A percentile compares a stretch with the other conserved stretches of the same genome.
phyloP scores from a whole-genome alignment of 2,113 vertebrate genomes.

The Grantiella picta region DNA sequence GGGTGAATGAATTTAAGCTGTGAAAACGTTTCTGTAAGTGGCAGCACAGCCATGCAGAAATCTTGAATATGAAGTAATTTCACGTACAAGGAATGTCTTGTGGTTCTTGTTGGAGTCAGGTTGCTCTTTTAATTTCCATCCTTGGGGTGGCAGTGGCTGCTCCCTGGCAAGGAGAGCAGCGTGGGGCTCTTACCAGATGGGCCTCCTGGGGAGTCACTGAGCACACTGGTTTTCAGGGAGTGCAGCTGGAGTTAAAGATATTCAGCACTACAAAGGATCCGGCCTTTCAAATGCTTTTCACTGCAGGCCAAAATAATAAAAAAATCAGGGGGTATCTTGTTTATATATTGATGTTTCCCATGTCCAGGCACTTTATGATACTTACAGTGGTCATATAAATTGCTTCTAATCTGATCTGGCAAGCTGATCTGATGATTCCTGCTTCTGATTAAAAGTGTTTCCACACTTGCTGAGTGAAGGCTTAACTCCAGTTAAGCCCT shows the following conservation, averaged over 20 bases:
- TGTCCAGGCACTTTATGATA: background rate
- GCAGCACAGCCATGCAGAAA: background rate
- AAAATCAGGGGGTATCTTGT: background rate
- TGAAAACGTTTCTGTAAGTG: constrained; percentile 36
- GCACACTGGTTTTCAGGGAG: background rate
- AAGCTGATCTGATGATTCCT: background rate
- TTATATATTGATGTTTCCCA: background rate
- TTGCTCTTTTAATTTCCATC: constrained; percentile 27
- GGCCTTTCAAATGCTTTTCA: background rate
- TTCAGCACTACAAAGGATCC: background rate
- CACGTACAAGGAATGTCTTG: background rate
- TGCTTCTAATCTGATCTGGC: constrained; percentile 23
- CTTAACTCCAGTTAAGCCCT: background rate
- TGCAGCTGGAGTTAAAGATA: background rate
- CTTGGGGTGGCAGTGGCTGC: background rate
- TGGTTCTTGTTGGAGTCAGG: background rate
- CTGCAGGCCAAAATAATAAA: background rate
- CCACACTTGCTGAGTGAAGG: background rate
- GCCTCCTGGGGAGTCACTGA: background rate
- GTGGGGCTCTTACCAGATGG: background rate
- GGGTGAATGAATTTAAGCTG: constrained; percentile 33
- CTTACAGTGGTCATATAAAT: background rate
- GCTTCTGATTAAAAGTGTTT: constrained; percentile 1
- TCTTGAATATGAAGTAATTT: constrained; percentile 31
- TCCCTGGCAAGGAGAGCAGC: background rate